A percentile compares a stretch with the other conserved stretches of the same genome.
phyloP scores from a whole-genome alignment of 2,888 invertebrate genomes.

The Zaprionus bogoriensis region DNA sequence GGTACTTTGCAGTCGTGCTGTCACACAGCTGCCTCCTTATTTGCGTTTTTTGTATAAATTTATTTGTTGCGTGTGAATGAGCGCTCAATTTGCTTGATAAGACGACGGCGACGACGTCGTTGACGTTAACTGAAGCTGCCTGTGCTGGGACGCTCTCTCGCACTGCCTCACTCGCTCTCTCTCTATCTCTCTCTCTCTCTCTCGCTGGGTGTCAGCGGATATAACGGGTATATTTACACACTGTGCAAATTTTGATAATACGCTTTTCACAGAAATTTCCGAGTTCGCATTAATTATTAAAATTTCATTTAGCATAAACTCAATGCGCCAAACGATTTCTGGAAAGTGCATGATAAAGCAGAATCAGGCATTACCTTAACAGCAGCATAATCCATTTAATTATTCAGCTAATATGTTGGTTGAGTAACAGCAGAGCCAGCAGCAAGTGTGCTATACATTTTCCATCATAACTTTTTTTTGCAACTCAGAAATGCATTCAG shows the following conservation, averaged over 20 bases:
- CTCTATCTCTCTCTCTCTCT: neutral
- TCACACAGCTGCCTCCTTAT: neutral
- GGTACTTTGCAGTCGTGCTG: neutral
- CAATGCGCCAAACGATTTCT: conserved; percentile 5
- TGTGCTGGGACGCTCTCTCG: neutral
- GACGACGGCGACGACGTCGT: conserved; percentile 42
- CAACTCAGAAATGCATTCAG: too few species aligned
- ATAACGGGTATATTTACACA: neutral
- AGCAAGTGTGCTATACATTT: too few species aligned
- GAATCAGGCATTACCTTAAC: too few species aligned
- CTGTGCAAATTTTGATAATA: conserved; percentile 26
- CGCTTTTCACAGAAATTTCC: conserved; percentile 8
- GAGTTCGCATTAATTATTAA: conserved; percentile 24
- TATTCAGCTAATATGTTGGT: too few species aligned
- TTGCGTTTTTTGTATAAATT: conserved; percentile 30
- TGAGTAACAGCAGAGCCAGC: too few species aligned
- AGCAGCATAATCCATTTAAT: too few species aligned
- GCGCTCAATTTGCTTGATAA: conserved; percentile 72
- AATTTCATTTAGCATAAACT: conserved; percentile 20
- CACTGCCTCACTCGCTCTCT: too few species aligned
- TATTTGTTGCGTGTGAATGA: conserved; percentile 75
- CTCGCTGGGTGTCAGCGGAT: neutral
- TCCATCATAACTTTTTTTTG: too few species aligned
- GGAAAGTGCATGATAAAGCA: conserved; percentile 6
- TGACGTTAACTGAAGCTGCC: conserved; percentile 40